Evolutionary conservation across 2,888 invertebrate genomes (phyloP).

Genomic region (Cosmorhoe ocellata): DNA sequence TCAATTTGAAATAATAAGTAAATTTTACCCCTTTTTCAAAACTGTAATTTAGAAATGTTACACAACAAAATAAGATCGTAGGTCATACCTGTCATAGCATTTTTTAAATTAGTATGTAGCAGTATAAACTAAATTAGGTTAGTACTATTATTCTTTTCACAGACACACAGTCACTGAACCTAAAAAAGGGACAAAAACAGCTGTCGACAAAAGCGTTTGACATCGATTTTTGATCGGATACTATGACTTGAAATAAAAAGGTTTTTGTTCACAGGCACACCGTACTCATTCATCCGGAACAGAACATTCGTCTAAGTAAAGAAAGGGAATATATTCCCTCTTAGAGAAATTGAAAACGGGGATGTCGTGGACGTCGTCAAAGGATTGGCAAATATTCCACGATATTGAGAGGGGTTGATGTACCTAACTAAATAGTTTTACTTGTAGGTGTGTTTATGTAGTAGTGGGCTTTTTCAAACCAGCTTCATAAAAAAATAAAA

Average conservation of each 20-base stretch:
- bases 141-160: conserved; percentile 3
- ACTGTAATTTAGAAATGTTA: too few relatives aligned
- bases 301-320: conserved; percentile 30
- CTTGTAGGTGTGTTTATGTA: too few relatives aligned
- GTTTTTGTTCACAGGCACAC: conserved; percentile 21
- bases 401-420: conserved; percentile 8
- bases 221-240: conserved; percentile 19
- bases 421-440: conserved; percentile 7
- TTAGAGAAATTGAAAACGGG: conserved; percentile 47
- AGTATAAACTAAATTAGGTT: too few relatives aligned
- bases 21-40: too few relatives aligned
- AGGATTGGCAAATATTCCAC: conserved; percentile 27
- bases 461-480: too few relatives aligned
- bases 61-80: too few relatives aligned
- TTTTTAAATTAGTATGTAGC: too few relatives aligned
- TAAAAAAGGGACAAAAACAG: conserved; percentile 4
- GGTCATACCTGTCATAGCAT: too few relatives aligned
- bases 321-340: conserved; percentile 41
- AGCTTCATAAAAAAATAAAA: too few relatives aligned
- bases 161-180: conserved; percentile 5
- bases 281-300: conserved; percentile 31
- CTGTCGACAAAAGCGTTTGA: conserved; percentile 15
- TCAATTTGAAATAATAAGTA: too few relatives aligned
- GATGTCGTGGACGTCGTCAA: conserved; percentile 33
- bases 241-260: conserved; percentile 21